Percentiles rank a stretch among this genome's conserved stretches.
These are phyloP conservation scores for Liposcelis brunnea DNA, from an alignment of 2,888 invertebrate genomes.

Conservation along the genomic window DNA sequence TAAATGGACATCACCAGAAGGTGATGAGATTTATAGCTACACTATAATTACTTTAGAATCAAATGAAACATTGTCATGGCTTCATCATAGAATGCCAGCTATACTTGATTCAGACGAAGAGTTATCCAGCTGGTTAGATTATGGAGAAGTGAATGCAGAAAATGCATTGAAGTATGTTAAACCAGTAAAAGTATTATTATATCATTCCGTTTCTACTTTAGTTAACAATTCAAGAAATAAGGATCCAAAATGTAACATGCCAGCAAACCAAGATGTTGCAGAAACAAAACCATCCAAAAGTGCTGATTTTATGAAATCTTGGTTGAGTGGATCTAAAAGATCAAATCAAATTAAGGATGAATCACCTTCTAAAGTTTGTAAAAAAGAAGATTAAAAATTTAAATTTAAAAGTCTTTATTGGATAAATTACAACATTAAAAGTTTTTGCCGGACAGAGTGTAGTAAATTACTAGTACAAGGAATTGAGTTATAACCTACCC, in stretches of 20 bases:
- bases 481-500: too few relatives aligned
- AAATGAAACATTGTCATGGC: constrained; percentile 44
- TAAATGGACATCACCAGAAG: constrained; percentile 36
- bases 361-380: neutral
- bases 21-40: constrained; percentile 48
- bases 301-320: neutral
- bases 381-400: too few relatives aligned
- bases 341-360: neutral
- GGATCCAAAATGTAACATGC: constrained; percentile 25
- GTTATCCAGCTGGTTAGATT: constrained; percentile 49
- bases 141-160: constrained; percentile 31
- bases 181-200: too few relatives aligned
- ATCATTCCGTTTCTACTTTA: too few relatives aligned
- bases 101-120: constrained; percentile 48
- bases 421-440: too few relatives aligned
- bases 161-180: constrained; percentile 27
- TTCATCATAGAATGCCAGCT: constrained; percentile 71
- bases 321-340: neutral
- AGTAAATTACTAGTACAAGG: too few relatives aligned
- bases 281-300: neutral
- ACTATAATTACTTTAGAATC: constrained; percentile 63
- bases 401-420: too few relatives aligned
- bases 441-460: too few relatives aligned
- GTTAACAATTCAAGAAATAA: too few relatives aligned
- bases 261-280: constrained; percentile 14